Evolutionary conservation across 2,888 invertebrate species (phyloP), one percentile per base, ranked within the genome.

Genomic region (Beris morrisii): DNA sequence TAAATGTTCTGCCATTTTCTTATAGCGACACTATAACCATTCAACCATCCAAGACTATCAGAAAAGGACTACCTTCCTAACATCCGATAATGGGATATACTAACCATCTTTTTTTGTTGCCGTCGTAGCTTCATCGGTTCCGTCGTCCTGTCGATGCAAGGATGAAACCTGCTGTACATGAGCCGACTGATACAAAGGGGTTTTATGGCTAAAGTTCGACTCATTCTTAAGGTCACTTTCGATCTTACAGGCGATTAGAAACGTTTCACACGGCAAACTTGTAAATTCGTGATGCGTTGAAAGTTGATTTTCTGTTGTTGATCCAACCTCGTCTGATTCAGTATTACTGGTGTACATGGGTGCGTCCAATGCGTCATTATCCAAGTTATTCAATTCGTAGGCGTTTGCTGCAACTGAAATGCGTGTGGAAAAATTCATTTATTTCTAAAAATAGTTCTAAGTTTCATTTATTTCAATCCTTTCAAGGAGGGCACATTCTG

Each of bases 131-230:
- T 32, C 52, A 28, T 55, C 30, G 5, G 61, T 57, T 28, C 65
- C 65, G 7, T 55, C 15, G 9, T 38, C 38, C 13, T 43, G 55
- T 55, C 15, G 38, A 38, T 38, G 38, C 38, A 38, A 38, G 38
- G 38, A 38, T 38, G 38, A 38, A 38, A 38, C 38, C 28, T 53
- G 53, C 69, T 83, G 85, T 3, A 89, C 84, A 75, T 90, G 88
- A 12, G 90, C 91, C 69, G 90, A 89, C 75, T 90, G 90, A 76
- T 91, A 91, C 45, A 87, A 84, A 0, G 90, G 90, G 74, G 87
- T 90, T 65, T 88, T 85, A 76, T 91, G 87, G 74, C 87, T 89
- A 78, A 90, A 90, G 68, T 84, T 82, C 2, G 78, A 79, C 38
- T 65, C 58, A 84, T 78, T 61, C 84, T 84, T 64, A 84, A 85